Conservation (phyloP, 2,888 invertebrate genomes). For the Pycnomerus fuliginosus region DNA sequence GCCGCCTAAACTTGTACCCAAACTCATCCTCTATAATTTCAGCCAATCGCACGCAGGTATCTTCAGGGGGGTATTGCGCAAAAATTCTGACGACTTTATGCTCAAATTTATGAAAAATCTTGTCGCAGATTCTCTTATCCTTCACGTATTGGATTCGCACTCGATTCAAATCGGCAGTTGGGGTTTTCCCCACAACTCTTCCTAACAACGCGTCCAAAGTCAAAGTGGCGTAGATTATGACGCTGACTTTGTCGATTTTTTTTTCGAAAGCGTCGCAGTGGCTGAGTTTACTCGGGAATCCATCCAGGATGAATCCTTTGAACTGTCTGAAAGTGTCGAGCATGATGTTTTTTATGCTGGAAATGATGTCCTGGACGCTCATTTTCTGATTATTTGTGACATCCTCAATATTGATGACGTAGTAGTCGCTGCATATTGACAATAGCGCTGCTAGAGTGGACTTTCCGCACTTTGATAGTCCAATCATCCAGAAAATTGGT, state of each 20-base stretch:
- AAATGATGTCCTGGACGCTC: no score
- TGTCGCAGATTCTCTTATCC: conserved; percentile 7
- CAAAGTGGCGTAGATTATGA: conserved; percentile 29
- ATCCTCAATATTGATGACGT: no score
- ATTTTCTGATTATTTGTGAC: no score
- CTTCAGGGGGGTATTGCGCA: conserved; percentile 32
- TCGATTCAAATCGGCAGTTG: conserved; percentile 11
- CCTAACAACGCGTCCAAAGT: conserved; percentile 24
- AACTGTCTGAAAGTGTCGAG: background rate
- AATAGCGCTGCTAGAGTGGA: background rate
- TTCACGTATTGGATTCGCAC: conserved; percentile 17
- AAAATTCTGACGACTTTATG: conserved; percentile 17
- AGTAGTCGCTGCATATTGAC: no score
- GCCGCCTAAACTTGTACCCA: conserved; percentile 29
- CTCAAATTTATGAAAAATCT: conserved; percentile 12
- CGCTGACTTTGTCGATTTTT: conserved; percentile 32
- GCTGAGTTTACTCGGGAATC: conserved; percentile 32
- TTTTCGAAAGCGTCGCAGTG: conserved; percentile 35
- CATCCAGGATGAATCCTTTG: conserved; percentile 35
- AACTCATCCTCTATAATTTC: conserved; percentile 33
- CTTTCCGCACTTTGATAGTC: background rate
- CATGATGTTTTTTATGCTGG: conserved; percentile 4
- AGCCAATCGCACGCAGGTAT: conserved; percentile 25
- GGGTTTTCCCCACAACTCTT: conserved; percentile 11
- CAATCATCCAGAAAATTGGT: background rate